Evolutionary conservation across 2,888 invertebrate genomes (phyloP).

Genomic region (Lingula anatina): DNA sequence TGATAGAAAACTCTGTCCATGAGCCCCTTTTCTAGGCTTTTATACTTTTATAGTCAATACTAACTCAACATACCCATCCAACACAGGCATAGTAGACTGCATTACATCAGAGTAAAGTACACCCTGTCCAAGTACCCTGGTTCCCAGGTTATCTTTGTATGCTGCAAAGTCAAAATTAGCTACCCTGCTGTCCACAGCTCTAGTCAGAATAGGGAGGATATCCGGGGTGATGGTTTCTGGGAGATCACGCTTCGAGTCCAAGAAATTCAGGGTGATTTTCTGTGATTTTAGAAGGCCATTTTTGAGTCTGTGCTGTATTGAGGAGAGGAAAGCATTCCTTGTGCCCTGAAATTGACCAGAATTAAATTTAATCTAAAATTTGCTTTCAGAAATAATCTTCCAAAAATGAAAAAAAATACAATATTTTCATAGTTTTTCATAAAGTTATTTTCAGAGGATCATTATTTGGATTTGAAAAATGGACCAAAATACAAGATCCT

Average conservation of each 20-base stretch:
- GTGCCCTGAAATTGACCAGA: slow-evolving; percentile 9
- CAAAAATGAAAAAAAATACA: too few species aligned
- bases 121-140: slow-evolving; percentile 70
- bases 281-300: slow-evolving; percentile 21
- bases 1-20: too few species aligned
- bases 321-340: slow-evolving; percentile 10
- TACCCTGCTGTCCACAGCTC: slow-evolving; percentile 6
- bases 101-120: slow-evolving; percentile 78
- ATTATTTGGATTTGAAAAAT: too few species aligned
- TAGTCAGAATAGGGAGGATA: slow-evolving; percentile 21
- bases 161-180: slow-evolving; percentile 17
- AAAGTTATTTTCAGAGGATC: too few species aligned
- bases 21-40: too few species aligned
- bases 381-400: too few species aligned
- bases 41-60: too few species aligned
- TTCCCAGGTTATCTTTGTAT: slow-evolving; percentile 58
- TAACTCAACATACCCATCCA: slow-evolving; percentile 53
- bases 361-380: too few species aligned
- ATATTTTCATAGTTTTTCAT: too few species aligned
- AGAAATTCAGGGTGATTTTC: slow-evolving; percentile 23
- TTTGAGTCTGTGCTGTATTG: slow-evolving; percentile 19
- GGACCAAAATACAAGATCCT: too few species aligned
- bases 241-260: slow-evolving; percentile 4
- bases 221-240: slow-evolving; percentile 6
- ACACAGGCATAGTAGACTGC: slow-evolving; percentile 69